Evolutionary conservation across 37 sponge, comb jelly and placozoan species (phyloP), one percentile per base, ranked within the genome.

Genomic region (Chondrosia reniformis): DNA sequence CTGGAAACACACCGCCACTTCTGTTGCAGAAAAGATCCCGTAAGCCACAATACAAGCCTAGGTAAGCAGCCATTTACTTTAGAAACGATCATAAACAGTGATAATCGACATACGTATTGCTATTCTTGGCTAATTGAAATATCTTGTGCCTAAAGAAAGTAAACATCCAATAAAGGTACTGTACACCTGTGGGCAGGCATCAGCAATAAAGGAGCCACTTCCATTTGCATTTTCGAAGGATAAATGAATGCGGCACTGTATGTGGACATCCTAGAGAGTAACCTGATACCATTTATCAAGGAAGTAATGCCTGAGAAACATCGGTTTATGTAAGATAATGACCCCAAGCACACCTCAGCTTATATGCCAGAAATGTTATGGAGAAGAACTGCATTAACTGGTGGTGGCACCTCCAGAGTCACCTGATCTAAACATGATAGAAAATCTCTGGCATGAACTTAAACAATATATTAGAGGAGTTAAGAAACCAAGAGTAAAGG

Each of bases 1-100:
- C 39, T 79, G 62, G 79, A 79, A 40, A 79, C 39, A 24, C 79
- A 79, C 46, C 79, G 79, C 25, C 64, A 66, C 28, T 63, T 44
- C 41, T 57, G 79, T 46, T 42, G 44, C 46, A 62, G 79, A 32
- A 79, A 79, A 25, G 21, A 34, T 43, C 66, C 66, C 63, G 43
- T 64, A 62, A 62, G 46, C 65, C 79, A 64, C 64, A 46, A 22
- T 46, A 42, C 45, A 79, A 58, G 37, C 80, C 69, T 45, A 54
- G 45, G 56, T 54, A 46, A 33, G 55, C 31, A 67, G n/a, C n/a
- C n/a, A n/a, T n/a, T n/a, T n/a, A n/a, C n/a, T n/a, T n/a, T n/a
- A n/a, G n/a, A n/a, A n/a, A n/a, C n/a, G n/a, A n/a, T n/a, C n/a
- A n/a, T n/a, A n/a, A n/a, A n/a, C n/a, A n/a, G n/a, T n/a, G n/a